A percentile compares a stretch with the other conserved stretches of the same genome.
Conservation (phyloP, 2,797 vertebrate species). For the Fistularia tabacaria region DNA sequence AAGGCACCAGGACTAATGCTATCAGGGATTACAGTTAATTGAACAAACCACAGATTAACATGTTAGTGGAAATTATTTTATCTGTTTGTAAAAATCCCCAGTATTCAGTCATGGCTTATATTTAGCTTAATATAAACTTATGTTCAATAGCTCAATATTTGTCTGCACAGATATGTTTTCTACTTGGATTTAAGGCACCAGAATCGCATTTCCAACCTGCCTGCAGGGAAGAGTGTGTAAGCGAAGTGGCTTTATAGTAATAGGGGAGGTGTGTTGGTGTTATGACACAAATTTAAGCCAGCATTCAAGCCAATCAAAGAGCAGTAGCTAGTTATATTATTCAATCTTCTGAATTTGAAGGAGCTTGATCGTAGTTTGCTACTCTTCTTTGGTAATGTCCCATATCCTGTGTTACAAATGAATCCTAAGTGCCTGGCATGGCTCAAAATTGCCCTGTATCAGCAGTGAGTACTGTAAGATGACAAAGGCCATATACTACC, state of each 20-base stretch:
- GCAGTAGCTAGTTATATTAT: constrained; percentile 23
- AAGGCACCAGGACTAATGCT: constrained; percentile 62
- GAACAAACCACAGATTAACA: constrained; percentile 48
- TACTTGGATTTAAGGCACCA: constrained; percentile 28
- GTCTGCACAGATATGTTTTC: constrained; percentile 28
- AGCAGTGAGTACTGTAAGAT: constrained; percentile 34
- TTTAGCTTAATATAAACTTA: constrained; percentile 28
- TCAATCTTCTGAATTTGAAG: constrained; percentile 1
- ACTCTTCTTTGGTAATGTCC: constrained; percentile 21
- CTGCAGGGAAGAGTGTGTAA: constrained; percentile 16
- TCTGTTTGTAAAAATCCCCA: constrained; percentile 31
- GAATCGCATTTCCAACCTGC: constrained; percentile 12
- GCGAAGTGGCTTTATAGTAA: constrained; percentile 17
- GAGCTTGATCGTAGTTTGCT: constrained; percentile 28
- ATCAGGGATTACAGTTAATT: constrained; percentile 65
- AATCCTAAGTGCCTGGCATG: constrained; percentile 73
- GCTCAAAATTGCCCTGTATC: constrained; percentile 58
- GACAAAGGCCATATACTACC: constrained; percentile 47
- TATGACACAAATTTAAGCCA: constrained; percentile 12
- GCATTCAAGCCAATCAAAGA: constrained; percentile 18
- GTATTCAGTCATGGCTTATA: constrained; percentile 38
- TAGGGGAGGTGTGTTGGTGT: constrained; percentile 16
- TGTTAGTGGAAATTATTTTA: constrained; percentile 36
- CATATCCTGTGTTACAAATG: constrained; percentile 38
- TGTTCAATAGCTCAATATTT: constrained; percentile 28